Conservation (phyloP, 2,797 vertebrate species). For the Darevskia nairensis region DNA sequence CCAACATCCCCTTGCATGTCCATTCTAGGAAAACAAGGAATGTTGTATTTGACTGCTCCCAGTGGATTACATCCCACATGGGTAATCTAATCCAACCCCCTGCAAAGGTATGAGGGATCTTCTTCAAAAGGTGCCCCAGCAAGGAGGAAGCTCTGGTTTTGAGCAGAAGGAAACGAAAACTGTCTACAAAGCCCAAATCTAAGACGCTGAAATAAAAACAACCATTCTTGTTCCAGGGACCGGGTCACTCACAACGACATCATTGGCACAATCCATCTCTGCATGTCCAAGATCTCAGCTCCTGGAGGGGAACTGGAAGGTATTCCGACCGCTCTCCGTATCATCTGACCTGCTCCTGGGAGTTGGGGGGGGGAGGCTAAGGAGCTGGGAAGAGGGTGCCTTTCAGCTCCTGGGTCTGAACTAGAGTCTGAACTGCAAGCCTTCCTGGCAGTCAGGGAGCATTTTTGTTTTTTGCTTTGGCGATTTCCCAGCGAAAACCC, state of each 20-base stretch:
- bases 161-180: not conserved
- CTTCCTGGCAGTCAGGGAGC: not conserved
- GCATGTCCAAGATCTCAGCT: slow-evolving; percentile 94
- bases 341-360: accelerated
- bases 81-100: too few relatives aligned
- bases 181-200: too few relatives aligned
- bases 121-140: slow-evolving; percentile 3
- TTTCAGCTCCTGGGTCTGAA: too few relatives aligned
- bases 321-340: slow-evolving; percentile 57
- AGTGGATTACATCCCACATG: too few relatives aligned
- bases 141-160: not conserved
- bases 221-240: slow-evolving; percentile 82
- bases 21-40: too few relatives aligned
- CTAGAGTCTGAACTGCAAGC: not conserved
- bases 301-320: slow-evolving; percentile 93
- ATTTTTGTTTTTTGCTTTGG: too few relatives aligned
- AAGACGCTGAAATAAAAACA: not conserved
- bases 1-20: too few relatives aligned
- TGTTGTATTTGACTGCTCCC: too few relatives aligned
- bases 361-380: not conserved
- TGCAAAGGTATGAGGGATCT: not conserved
- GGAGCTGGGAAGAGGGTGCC: too few relatives aligned
- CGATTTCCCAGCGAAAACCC: too few relatives aligned
- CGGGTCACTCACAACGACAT: slow-evolving; percentile 93
- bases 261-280: slow-evolving; percentile 88